Evolutionary conservation across 2,113 vertebrate species (phyloP), one percentile per base, ranked within the genome.

Genomic region (Myiozetetes cayanensis): DNA sequence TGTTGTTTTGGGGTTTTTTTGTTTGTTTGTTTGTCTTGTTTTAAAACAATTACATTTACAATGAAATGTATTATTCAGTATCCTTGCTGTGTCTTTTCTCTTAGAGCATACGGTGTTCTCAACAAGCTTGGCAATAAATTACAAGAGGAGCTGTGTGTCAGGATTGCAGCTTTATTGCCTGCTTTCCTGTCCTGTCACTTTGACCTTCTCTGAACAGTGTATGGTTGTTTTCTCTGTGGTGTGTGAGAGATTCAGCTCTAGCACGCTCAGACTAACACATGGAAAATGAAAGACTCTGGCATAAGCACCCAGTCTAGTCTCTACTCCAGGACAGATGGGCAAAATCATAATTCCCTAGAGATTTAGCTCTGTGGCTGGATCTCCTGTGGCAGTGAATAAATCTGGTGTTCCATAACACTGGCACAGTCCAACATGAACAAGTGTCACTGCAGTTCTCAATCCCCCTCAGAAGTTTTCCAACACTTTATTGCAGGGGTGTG

Each of bases 381-480:
- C 91, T 61, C 90, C 95, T 87, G 82, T 89, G 84, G 82, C 66
- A 70, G 83, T 79, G 96, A 94, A 96, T 96, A 92, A 85, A 96
- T 95, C 75, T 80, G 83, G 63, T 5, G 17, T 96, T 97, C 94
- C 76, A 43, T 71, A 93, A 94, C 75, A 49, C 47, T 94, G 87
- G 87, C 68, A 91, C 21, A 80, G 37, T 37, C 71, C 62, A 49
- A 80, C 14, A 22, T 25, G 33, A 80, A 37, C 55, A 68, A 86
- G 67, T 37, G 80, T 27, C 76, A 93, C 20, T 46, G 87, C 43
- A 28, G 68, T 44, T 68, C 55, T 94, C 31, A 58, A 89, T 87
- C 66, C 58, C 85, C 41, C 56, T 91, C 27, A 53, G 35, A 79
- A 83, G 78, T 75, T 83, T 76, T 39, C 76, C 35, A 46, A 49